Evolutionary conservation across 2,797 vertebrate genomes (phyloP).

Genomic region (Orestias chungarensis): DNA sequence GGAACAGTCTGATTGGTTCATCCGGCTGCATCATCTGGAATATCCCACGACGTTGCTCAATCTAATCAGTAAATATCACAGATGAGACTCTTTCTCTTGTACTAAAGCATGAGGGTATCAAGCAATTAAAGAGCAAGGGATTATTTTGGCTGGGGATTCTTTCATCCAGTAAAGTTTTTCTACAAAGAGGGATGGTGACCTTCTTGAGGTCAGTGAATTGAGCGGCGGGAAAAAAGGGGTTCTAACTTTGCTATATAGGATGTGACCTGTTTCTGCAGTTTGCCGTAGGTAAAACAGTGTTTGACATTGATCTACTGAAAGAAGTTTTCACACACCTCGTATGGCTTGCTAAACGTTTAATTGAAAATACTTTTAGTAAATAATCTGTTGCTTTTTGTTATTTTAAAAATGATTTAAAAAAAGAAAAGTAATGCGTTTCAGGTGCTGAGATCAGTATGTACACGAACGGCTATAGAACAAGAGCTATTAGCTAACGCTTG

Average conservation of each 20-base stretch:
- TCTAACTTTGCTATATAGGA: slow-evolving; percentile 31
- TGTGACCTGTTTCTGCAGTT: neutral
- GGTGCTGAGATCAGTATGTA: neutral
- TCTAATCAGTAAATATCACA: slow-evolving; percentile 42
- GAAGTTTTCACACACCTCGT: no score
- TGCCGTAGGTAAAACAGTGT: neutral
- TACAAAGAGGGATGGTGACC: slow-evolving; percentile 64
- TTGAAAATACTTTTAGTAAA: no score
- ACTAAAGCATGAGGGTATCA: slow-evolving; percentile 62
- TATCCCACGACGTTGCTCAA: slow-evolving; percentile 47
- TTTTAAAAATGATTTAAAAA: no score
- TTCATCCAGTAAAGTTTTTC: slow-evolving; percentile 75
- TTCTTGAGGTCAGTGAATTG: slow-evolving; percentile 62
- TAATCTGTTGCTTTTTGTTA: no score
- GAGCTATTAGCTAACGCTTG: neutral
- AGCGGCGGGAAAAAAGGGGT: slow-evolving; percentile 26
- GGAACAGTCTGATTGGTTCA: slow-evolving; percentile 34
- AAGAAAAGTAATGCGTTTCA: neutral
- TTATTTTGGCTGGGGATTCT: slow-evolving; percentile 62
- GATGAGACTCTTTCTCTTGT: slow-evolving; percentile 47
- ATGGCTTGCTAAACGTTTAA: no score
- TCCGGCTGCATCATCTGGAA: slow-evolving; percentile 46
- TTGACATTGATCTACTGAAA: neutral
- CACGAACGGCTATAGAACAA: neutral
- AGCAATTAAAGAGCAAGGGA: slow-evolving; percentile 72